Conservation (phyloP, 2,797 vertebrate genomes). For the Lemur catta region DNA sequence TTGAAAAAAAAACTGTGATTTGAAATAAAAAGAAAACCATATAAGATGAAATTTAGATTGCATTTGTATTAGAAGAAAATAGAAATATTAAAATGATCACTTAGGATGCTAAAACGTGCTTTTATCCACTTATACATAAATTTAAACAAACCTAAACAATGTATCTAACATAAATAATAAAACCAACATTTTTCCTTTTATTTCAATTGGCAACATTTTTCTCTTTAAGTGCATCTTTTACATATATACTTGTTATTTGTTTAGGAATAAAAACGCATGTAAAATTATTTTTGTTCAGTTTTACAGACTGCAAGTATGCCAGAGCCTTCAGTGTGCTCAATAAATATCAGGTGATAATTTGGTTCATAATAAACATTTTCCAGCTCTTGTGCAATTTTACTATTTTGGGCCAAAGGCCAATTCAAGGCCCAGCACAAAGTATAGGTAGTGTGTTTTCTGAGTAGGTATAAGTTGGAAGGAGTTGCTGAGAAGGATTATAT, state of each 20-base stretch:
- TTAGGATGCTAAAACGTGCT: not conserved
- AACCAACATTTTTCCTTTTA: not conserved
- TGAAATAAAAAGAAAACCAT: not conserved
- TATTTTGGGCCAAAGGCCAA: conserved; percentile 18
- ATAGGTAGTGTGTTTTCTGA: not conserved
- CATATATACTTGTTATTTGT: not conserved
- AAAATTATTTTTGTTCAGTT: not conserved
- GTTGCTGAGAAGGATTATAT: not conserved
- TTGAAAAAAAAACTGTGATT: not conserved
- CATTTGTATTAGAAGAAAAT: conserved; percentile 40
- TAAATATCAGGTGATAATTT: conserved; percentile 25
- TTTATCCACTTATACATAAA: not conserved
- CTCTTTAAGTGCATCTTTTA: not conserved
- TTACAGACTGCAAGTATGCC: not conserved
- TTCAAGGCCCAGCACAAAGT: not conserved
- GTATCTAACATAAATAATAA: conserved; percentile 20
- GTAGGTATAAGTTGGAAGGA: not conserved
- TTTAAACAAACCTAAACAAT: not conserved
- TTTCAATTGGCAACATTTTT: not conserved
- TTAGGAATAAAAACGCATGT: conserved; percentile 29
- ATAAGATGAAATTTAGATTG: conserved; percentile 32
- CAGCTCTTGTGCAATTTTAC: not conserved
- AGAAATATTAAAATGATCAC: not conserved
- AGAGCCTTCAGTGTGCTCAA: not conserved
- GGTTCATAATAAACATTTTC: not conserved